Percentiles rank a stretch among this genome's conserved stretches.
phyloP scores from a whole-genome alignment of 2,888 invertebrate genomes.

The Pseudococcus jackbeardsleyi region DNA sequence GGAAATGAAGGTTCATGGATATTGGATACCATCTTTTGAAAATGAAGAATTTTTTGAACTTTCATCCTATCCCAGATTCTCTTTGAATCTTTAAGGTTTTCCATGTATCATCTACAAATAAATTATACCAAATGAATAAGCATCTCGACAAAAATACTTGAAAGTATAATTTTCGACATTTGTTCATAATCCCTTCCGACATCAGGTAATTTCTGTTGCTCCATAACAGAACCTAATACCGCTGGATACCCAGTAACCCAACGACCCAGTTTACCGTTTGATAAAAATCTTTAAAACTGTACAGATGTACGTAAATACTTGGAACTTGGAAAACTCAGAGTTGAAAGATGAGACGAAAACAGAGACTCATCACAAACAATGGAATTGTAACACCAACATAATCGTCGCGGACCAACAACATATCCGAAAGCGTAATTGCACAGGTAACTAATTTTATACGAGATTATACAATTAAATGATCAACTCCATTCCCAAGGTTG shows the following conservation, averaged over 20 bases:
- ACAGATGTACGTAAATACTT: neutral
- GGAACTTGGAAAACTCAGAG: neutral
- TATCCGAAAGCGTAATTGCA: conserved; percentile 17
- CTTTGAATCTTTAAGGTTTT: too few species aligned
- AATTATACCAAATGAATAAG: too few species aligned
- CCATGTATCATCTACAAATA: too few species aligned
- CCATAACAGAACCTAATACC: neutral
- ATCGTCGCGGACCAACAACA: conserved; percentile 12
- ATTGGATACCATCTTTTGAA: too few species aligned
- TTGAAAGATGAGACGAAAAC: neutral
- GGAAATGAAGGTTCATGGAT: too few species aligned
- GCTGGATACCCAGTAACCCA: neutral
- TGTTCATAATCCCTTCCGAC: neutral
- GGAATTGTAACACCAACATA: conserved; percentile 40
- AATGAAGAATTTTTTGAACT: too few species aligned
- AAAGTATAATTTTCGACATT: neutral
- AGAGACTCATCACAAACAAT: neutral
- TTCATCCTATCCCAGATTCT: too few species aligned
- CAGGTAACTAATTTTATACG: conserved; percentile 8
- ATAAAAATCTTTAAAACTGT: conserved; percentile 26
- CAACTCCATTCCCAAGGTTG: conserved; percentile 48
- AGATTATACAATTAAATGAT: conserved; percentile 52
- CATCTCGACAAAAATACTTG: too few species aligned
- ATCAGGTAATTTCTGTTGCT: neutral
- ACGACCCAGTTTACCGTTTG: neutral